Percentiles rank a stretch among this genome's conserved stretches.
Conservation (phyloP, 2,113 vertebrate species). For the Tachuris rubrigastra region DNA sequence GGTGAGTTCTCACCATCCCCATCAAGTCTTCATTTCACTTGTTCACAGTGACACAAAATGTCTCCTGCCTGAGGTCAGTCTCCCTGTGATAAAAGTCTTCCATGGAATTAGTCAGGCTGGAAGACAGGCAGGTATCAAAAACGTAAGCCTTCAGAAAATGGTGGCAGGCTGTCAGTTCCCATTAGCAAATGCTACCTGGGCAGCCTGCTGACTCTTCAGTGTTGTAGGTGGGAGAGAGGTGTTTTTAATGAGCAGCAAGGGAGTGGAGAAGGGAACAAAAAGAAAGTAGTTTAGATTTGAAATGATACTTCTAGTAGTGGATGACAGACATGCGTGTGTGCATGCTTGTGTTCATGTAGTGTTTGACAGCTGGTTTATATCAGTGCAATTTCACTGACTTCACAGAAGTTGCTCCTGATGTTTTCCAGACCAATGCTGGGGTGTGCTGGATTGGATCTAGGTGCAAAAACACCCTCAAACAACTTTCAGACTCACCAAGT, state of each 20-base stretch:
- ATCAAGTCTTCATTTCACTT: neutral
- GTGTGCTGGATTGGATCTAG: neutral
- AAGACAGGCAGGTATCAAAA: slow-evolving; percentile 47
- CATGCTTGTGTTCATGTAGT: neutral
- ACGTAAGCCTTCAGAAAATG: neutral
- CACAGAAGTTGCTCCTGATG: neutral
- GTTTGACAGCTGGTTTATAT: neutral
- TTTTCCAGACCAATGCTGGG: neutral
- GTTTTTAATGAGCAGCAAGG: slow-evolving; percentile 63
- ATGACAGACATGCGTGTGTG: neutral
- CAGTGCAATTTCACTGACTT: neutral
- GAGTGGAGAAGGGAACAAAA: neutral
- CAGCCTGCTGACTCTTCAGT: slow-evolving; percentile 37
- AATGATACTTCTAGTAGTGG: neutral
- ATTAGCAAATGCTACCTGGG: slow-evolving; percentile 17
- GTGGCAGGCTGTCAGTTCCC: slow-evolving; percentile 51
- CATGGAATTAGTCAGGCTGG: slow-evolving; percentile 25
- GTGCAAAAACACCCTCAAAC: neutral
- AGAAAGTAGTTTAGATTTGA: neutral
- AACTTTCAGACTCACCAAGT: neutral
- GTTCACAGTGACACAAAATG: slow-evolving; percentile 40
- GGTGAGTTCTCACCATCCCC: neutral
- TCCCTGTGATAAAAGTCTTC: slow-evolving; percentile 43
- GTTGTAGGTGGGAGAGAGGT: neutral
- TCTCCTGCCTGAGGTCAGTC: slow-evolving; percentile 48